Percentiles rank a stretch among this genome's conserved stretches.
Evolutionary conservation across 2,888 invertebrate species (phyloP).

Genomic region (Sinhomidia bicolor): DNA sequence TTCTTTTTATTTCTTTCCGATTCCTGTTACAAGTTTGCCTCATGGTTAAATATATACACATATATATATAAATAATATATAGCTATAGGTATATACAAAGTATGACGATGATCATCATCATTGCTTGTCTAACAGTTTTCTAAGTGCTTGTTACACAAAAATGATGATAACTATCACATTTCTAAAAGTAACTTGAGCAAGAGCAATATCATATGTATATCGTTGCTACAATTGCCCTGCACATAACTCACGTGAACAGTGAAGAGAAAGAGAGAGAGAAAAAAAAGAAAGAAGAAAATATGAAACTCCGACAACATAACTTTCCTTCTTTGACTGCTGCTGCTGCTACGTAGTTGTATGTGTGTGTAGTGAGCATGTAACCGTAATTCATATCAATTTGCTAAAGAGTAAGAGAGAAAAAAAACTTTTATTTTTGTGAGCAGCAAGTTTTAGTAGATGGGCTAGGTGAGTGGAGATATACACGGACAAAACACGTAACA

Average conservation of each 20-base stretch:
- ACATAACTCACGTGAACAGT: constrained; percentile 43
- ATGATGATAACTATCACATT: constrained; percentile 11
- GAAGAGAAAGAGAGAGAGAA: constrained; percentile 9
- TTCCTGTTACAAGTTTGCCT: background rate
- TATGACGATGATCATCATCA: background rate
- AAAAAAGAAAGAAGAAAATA: constrained; percentile 11
- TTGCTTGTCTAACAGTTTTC: background rate
- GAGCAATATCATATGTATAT: background rate
- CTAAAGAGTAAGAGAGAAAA: constrained; percentile 18
- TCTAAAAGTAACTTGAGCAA: background rate
- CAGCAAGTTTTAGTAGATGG: background rate
- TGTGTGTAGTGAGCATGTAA: constrained; percentile 25
- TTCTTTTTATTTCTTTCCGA: background rate
- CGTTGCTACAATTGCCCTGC: constrained; percentile 11
- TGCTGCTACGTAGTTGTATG: constrained; percentile 16
- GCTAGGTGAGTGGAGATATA: background rate
- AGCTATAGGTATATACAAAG: no score
- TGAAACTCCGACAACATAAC: constrained; percentile 54
- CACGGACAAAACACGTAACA: constrained; percentile 9
- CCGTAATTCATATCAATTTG: constrained; percentile 69
- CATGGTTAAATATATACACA: background rate
- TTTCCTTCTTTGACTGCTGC: constrained; percentile 40
- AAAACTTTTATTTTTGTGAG: background rate
- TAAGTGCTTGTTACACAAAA: constrained; percentile 33
- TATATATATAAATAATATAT: no score